Evolutionary conservation across 2,888 invertebrate species (phyloP).

Genomic region (Tineola bisselliella): DNA sequence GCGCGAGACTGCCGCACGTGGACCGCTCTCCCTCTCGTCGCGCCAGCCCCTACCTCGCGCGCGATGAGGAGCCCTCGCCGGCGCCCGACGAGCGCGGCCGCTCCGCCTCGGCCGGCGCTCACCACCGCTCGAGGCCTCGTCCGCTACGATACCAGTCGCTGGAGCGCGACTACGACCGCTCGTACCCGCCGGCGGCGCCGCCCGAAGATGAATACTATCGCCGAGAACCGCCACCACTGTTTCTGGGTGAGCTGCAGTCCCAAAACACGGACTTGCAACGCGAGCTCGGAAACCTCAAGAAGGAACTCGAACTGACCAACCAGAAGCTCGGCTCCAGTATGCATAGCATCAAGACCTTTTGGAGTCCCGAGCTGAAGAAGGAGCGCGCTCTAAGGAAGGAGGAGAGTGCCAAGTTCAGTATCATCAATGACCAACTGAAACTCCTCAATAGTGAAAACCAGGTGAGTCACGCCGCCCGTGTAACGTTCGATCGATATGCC

Average conservation of each 20-base stretch:
- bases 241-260: slow-evolving; percentile 88
- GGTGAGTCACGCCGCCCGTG: slow-evolving; percentile 66
- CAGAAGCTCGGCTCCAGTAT: slow-evolving; percentile 98
- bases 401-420: slow-evolving; percentile 95
- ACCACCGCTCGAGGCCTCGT: slow-evolving; percentile 83
- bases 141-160: slow-evolving; percentile 80
- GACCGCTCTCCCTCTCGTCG: slow-evolving; percentile 90
- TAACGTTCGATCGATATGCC: not conserved
- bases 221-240: slow-evolving; percentile 72
- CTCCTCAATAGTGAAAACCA: slow-evolving; percentile 96
- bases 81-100: slow-evolving; percentile 88
- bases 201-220: slow-evolving; percentile 73
- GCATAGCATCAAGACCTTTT: slow-evolving; percentile 99
- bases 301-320: slow-evolving; percentile 94
- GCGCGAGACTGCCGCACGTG: slow-evolving; percentile 82
- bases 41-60: slow-evolving; percentile 77
- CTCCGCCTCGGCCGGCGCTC: slow-evolving; percentile 73
- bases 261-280: slow-evolving; percentile 95
- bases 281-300: slow-evolving; percentile 88
- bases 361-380: slow-evolving; percentile 99
- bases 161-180: slow-evolving; percentile 83
- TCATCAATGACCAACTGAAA: slow-evolving; percentile 96
- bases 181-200: slow-evolving; percentile 88
- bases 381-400: slow-evolving; percentile 96
- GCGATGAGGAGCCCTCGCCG: slow-evolving; percentile 81